Conservation (phyloP, 1,140 invertebrate genomes). For the Eufriesea mexicana region DNA sequence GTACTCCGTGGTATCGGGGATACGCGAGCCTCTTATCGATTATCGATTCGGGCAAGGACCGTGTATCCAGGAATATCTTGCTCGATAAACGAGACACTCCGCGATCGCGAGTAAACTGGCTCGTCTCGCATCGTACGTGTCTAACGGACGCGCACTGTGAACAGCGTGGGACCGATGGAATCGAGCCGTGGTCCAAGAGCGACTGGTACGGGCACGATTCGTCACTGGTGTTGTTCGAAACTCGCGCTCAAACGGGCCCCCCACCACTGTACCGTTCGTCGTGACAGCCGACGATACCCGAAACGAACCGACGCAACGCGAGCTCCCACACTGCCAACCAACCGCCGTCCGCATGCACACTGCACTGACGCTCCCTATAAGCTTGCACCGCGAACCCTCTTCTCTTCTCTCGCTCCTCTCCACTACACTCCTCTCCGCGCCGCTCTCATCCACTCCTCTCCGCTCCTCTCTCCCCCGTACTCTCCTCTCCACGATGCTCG, state of each 20-base stretch:
- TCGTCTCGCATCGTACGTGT: neutral
- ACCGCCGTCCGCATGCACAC: slow-evolving; percentile 72
- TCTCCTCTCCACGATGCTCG: no score
- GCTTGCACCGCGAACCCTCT: slow-evolving; percentile 48
- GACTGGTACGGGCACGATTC: neutral
- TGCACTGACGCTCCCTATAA: slow-evolving; percentile 63
- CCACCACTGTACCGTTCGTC: neutral
- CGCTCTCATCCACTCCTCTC: no score
- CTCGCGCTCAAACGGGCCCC: neutral
- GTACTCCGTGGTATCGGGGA: neutral
- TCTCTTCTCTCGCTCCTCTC: no score
- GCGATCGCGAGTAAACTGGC: neutral
- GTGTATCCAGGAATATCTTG: neutral
- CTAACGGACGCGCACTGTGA: neutral
- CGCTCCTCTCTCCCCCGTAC: neutral
- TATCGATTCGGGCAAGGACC: neutral
- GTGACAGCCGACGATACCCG: neutral
- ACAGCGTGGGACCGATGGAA: no score
- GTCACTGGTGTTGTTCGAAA: neutral
- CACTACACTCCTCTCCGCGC: no score
- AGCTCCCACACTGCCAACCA: slow-evolving; percentile 33
- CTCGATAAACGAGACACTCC: neutral
- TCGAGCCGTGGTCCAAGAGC: neutral
- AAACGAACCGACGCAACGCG: neutral
- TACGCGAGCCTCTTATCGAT: slow-evolving; percentile 5